These are phyloP conservation scores for Ophioninae sp. DNA, from an alignment of 2,888 invertebrate genomes.

Conservation along the genomic window DNA sequence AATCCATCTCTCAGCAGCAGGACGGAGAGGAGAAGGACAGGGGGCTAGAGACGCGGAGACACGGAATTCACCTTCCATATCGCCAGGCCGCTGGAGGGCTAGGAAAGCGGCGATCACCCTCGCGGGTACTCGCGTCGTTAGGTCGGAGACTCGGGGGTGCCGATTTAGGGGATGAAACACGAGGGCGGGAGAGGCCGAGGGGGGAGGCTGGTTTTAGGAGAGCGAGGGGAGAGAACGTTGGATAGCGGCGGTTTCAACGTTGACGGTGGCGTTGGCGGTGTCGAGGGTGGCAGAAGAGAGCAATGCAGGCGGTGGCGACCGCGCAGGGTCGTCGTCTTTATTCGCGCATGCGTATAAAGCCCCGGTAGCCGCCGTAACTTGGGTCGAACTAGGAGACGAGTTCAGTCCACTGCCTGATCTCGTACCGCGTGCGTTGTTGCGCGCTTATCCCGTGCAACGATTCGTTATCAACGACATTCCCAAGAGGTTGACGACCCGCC, in stretches of 20 bases:
- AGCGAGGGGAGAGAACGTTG: constrained; percentile 35
- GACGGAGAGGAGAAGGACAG: constrained; percentile 20
- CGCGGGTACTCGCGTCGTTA: constrained; percentile 61
- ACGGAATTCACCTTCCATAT: constrained; percentile 52
- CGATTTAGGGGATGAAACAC: constrained; percentile 78
- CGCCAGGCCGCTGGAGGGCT: constrained; percentile 40
- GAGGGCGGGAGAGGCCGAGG: constrained; percentile 64
- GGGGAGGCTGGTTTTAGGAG: constrained; percentile 60
- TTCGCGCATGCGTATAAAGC: constrained; percentile 74
- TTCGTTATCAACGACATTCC: neutral
- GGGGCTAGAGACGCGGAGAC: constrained; percentile 23
- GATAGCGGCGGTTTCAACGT: constrained; percentile 63
- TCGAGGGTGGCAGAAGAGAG: constrained; percentile 56
- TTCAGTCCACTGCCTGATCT: constrained; percentile 79
- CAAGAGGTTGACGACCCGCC: neutral
- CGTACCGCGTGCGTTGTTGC: constrained; percentile 66
- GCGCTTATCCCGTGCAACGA: constrained; percentile 32
- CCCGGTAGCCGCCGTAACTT: constrained; percentile 69
- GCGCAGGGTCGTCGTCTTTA: constrained; percentile 72
- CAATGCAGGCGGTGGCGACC: constrained; percentile 70
- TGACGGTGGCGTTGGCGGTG: constrained; percentile 63
- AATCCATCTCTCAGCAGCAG: constrained; percentile 24
- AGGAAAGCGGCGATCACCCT: constrained; percentile 29
- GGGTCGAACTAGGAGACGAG: constrained; percentile 76
- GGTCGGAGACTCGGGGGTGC: constrained; percentile 66